Conservation (phyloP, 2,888 invertebrate species). For the Drosophila demipolita region DNA sequence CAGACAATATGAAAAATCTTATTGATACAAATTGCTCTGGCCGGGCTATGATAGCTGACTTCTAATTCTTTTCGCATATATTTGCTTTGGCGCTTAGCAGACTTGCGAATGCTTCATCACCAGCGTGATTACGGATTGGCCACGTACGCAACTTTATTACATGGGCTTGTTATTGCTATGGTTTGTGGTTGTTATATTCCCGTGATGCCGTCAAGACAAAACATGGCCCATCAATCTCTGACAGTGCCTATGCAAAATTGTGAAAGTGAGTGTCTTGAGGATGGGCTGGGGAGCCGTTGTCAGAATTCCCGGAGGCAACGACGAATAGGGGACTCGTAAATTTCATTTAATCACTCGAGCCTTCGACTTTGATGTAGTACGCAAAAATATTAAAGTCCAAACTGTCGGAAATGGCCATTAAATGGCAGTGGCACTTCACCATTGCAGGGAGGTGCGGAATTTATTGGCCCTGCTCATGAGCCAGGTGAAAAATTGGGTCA, state of each 20-base stretch:
- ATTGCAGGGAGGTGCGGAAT: constrained; percentile 32
- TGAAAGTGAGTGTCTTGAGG: constrained; percentile 3
- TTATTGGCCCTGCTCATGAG: constrained; percentile 53
- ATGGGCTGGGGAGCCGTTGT: neutral
- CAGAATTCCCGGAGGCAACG: constrained; percentile 18
- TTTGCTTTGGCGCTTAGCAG: neutral
- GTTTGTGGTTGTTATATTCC: constrained; percentile 43
- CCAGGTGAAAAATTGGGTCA: constrained; percentile 60
- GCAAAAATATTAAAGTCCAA: constrained; percentile 61
- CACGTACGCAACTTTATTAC: constrained; percentile 45
- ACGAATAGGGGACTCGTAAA: constrained; percentile 51
- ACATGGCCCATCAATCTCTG: constrained; percentile 60
- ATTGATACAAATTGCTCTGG: neutral
- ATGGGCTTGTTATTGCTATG: constrained; percentile 55
- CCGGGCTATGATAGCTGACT: neutral
- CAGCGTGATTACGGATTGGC: constrained; percentile 10
- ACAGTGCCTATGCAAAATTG: constrained; percentile 58
- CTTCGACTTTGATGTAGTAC: constrained; percentile 62
- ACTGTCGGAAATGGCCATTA: constrained; percentile 63
- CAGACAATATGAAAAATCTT: neutral
- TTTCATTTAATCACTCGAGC: constrained; percentile 65
- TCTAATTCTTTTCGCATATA: neutral
- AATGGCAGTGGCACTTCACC: constrained; percentile 41
- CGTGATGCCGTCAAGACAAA: constrained; percentile 54
- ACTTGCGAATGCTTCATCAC: neutral